These are phyloP conservation scores for Nannoperca australis DNA, from an alignment of 2,797 vertebrate species.

Conservation along the genomic window DNA sequence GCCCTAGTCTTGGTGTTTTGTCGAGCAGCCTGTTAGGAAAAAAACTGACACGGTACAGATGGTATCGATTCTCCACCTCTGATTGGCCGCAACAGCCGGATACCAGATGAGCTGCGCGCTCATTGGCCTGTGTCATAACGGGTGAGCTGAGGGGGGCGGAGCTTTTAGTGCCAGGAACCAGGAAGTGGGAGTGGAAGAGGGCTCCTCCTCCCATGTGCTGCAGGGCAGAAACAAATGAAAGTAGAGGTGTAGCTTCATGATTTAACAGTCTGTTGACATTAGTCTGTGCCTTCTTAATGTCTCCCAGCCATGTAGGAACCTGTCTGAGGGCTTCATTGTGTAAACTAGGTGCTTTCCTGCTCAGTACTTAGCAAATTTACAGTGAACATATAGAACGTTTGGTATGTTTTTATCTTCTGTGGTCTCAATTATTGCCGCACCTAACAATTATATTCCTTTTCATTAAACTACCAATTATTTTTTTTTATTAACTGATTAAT, in stretches of 20 bases:
- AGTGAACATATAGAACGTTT: not conserved
- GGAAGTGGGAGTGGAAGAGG: conserved; percentile 51
- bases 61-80: conserved; percentile 42
- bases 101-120: conserved; percentile 60
- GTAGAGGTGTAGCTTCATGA: not conserved
- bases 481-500: not conserved
- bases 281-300: not conserved
- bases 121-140: conserved; percentile 91
- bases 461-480: not conserved
- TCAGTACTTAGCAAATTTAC: not conserved
- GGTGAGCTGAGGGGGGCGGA: conserved; percentile 88
- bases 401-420: not conserved
- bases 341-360: not conserved
- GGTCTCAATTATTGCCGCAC: not conserved
- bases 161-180: conserved; percentile 77
- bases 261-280: conserved; percentile 1
- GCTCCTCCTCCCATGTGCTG: conserved; percentile 62
- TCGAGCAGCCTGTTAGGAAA: conserved; percentile 36
- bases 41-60: conserved; percentile 29
- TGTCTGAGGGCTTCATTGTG: not conserved
- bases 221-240: conserved; percentile 26
- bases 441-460: not conserved
- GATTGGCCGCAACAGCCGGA: conserved; percentile 75
- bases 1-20: conserved; percentile 52
- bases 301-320: not conserved